Percentiles rank a stretch among this genome's conserved stretches.
These are phyloP conservation scores for Caenorhabditis zanzibari DNA, from an alignment of 2,888 invertebrate species.

Conservation along the genomic window DNA sequence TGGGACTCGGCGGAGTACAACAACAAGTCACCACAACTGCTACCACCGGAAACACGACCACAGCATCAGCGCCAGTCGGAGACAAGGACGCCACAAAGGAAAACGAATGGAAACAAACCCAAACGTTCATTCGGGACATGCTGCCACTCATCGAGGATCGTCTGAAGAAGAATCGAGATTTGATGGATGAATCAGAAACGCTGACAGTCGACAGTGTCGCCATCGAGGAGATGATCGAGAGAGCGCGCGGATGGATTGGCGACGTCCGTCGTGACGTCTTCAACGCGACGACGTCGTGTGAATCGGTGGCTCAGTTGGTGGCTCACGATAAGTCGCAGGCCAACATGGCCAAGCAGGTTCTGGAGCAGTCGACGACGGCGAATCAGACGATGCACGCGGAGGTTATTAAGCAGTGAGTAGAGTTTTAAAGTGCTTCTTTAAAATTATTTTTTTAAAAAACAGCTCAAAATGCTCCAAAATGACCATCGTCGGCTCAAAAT, in stretches of 20 bases:
- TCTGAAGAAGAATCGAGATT: constrained; percentile 59
- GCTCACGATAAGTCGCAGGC: constrained; percentile 43
- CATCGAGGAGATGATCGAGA: constrained; percentile 63
- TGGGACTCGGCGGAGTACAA: constrained; percentile 64
- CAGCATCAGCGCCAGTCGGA: constrained; percentile 3
- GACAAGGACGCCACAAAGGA: constrained; percentile 61
- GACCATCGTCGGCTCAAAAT: too few relatives aligned
- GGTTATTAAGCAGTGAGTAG: constrained; percentile 26
- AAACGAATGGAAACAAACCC: constrained; percentile 43
- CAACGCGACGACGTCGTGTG: constrained; percentile 26
- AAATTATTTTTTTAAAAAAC: too few relatives aligned
- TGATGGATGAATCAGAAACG: constrained; percentile 59
- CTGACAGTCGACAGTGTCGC: constrained; percentile 36
- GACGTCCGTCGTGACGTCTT: constrained; percentile 43
- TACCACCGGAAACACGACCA: constrained; percentile 21
- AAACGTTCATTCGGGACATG: constrained; percentile 52
- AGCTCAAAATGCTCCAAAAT: too few relatives aligned
- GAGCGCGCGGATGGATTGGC: constrained; percentile 49
- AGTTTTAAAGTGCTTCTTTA: too few relatives aligned
- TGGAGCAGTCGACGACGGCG: constrained; percentile 48
- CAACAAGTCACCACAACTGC: constrained; percentile 28
- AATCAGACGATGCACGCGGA: constrained; percentile 48
- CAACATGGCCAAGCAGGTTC: constrained; percentile 47
- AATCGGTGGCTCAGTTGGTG: constrained; percentile 24
- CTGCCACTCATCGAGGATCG: constrained; percentile 55